Base-by-base conservation (phyloP, 2,888 invertebrate genomes). In the Brachypterus glaber region DNA sequence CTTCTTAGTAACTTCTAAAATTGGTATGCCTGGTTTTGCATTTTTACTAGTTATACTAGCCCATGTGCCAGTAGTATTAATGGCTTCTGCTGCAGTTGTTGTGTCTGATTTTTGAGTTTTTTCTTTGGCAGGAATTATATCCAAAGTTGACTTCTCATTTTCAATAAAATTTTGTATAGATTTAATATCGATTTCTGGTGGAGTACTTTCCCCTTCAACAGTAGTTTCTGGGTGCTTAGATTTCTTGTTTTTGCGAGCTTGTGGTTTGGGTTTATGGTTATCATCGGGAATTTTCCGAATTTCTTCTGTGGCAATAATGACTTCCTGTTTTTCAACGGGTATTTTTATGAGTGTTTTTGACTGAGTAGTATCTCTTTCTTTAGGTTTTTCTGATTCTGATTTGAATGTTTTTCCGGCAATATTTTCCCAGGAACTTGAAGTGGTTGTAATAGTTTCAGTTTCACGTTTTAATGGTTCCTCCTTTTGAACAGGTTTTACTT, bases 351-450 rank as follows among this genome's bases (percentile, higher is more conserved):
- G n/a, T n/a, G n/a, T n/a, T n/a, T n/a, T n/a, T n/a, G n/a, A n/a
- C n/a, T n/a, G n/a, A n/a, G n/a, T n/a, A n/a, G n/a, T n/a, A 21
- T 9, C 21, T 21, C 21, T 21, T 21, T 21, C 12, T 9, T 9
- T 5, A 11, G 27, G 8, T 27, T 5, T 11, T 27, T 27, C 4
- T 27, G 27, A 11, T 27, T 27, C 27, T 27, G n/a, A n/a, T n/a
- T n/a, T n/a, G n/a, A n/a, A n/a, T n/a, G n/a, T 17, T 34, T 32
- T 33, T 9, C 33, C 25, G 4, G 17, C 33, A 33, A 33, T 25
- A 16, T 8, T 26, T 8, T 25, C 33, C 33, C 33, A 33, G 5
- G 33, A 31, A 17, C 31, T 33, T n/a, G 8, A 5, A 27, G 27
- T 9, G 5, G 12, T 11, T 27, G 27, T 11, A 9, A 11, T n/a